Percentiles rank a stretch among this genome's conserved stretches.
phyloP scores from a whole-genome alignment of 2,797 vertebrate genomes.

The Alcedo atthis region DNA sequence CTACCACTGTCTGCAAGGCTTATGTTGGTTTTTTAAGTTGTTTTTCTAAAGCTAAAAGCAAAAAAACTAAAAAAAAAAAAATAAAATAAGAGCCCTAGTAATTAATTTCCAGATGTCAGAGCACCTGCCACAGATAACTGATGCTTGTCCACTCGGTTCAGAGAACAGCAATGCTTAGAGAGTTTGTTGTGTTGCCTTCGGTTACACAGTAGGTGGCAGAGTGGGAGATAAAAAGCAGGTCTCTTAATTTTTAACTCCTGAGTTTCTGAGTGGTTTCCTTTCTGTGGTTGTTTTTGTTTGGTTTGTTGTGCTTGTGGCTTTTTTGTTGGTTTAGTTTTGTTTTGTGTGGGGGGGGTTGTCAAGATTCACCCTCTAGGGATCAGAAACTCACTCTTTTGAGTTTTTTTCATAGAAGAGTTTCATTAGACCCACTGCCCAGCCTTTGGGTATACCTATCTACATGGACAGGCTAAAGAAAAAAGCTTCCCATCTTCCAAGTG shows the following conservation, averaged over 20 bases:
- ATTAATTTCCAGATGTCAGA: not conserved
- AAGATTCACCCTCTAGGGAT: not conserved
- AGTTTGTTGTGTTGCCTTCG: not conserved
- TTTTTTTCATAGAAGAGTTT: not conserved
- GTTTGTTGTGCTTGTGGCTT: not conserved
- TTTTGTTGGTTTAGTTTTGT: not conserved
- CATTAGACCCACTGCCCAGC: not conserved
- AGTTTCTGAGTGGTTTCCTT: not conserved
- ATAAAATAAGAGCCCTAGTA: not conserved
- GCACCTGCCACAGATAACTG: not conserved
- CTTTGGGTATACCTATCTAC: not conserved
- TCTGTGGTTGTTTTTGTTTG: not conserved
- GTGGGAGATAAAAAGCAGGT: not conserved
- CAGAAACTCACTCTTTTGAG: not conserved
- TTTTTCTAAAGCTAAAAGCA: not conserved
- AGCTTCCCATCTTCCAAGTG: not conserved
- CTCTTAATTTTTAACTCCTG: not conserved
- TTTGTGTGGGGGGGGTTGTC: not conserved
- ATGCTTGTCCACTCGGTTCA: not conserved
- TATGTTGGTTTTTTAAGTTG: not conserved
- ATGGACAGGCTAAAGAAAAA: not conserved
- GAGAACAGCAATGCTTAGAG: not conserved
- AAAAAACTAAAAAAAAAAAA: not conserved
- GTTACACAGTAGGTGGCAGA: constrained; percentile 12
- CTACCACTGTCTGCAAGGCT: not conserved